These are phyloP conservation scores for Polydrusus tereticollis DNA, from an alignment of 2,888 invertebrate genomes.

Conservation along the genomic window DNA sequence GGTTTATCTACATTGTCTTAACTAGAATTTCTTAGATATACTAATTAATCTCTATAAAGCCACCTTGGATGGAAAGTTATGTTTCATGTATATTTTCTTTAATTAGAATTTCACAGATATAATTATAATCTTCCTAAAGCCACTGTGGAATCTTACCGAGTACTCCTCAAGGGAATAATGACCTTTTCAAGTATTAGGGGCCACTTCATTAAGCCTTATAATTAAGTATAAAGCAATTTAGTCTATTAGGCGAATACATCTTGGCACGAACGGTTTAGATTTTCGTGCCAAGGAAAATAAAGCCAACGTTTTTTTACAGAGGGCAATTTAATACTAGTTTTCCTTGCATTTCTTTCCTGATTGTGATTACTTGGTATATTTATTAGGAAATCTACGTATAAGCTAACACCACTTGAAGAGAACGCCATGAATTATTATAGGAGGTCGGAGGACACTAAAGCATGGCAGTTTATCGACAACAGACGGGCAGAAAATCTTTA, in stretches of 20 bases:
- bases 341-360: too few relatives aligned
- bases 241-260: background rate
- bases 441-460: too few relatives aligned
- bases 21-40: too few relatives aligned
- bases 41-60: too few relatives aligned
- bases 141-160: background rate
- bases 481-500: too few relatives aligned
- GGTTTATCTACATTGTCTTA: too few relatives aligned
- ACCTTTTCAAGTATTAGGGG: background rate
- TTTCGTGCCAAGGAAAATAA: constrained; percentile 10
- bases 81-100: background rate
- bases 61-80: too few relatives aligned
- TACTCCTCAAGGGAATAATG: background rate
- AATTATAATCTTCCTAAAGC: background rate
- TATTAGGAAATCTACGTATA: too few relatives aligned
- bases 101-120: background rate
- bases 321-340: background rate
- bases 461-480: too few relatives aligned
- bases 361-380: too few relatives aligned
- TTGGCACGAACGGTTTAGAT: background rate
- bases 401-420: too few relatives aligned
- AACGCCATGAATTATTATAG: too few relatives aligned
- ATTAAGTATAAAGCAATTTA: constrained; percentile 2
- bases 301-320: background rate
- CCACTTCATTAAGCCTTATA: background rate